These are phyloP conservation scores for Tragopan temminckii DNA, from an alignment of 2,797 vertebrate genomes.

Conservation along the genomic window DNA sequence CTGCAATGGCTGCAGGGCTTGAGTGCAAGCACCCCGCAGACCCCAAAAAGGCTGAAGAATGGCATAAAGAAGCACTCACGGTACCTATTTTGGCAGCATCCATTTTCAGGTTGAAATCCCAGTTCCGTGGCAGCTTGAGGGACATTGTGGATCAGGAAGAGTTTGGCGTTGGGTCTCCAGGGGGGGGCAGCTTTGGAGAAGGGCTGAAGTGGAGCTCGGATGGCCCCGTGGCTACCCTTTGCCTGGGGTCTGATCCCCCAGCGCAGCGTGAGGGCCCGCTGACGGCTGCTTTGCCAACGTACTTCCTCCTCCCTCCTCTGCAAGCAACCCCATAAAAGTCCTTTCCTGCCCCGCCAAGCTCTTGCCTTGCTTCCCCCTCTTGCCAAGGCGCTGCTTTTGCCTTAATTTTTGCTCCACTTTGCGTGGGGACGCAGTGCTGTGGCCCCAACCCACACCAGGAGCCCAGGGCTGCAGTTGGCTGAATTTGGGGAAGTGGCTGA, in stretches of 20 bases:
- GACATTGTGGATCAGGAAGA: conserved; percentile 85
- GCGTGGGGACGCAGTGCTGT: accelerated
- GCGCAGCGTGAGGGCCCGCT: background rate
- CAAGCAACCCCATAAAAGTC: conserved; percentile 24
- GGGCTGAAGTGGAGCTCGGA: accelerated
- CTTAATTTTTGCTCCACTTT: background rate
- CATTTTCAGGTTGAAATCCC: conserved; percentile 93
- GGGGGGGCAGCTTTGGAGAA: background rate
- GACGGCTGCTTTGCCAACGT: background rate
- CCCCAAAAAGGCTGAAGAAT: background rate
- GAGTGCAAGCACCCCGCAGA: background rate
- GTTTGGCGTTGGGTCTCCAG: background rate
- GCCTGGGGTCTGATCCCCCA: background rate
- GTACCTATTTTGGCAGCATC: conserved; percentile 92
- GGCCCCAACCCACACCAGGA: background rate
- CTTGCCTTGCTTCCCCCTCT: background rate
- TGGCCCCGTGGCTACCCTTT: background rate
- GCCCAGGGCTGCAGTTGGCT: background rate
- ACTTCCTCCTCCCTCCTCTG: conserved; percentile 57
- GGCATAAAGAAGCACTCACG: accelerated
- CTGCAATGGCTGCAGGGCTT: background rate
- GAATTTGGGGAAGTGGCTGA: conserved; percentile 80
- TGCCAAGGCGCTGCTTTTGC: background rate
- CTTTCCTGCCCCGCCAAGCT: conserved; percentile 16
- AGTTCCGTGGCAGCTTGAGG: conserved; percentile 92